These are phyloP conservation scores for Caenorhabditis brenneri DNA, from an alignment of 1,140 invertebrate genomes.

Conservation along the genomic window DNA sequence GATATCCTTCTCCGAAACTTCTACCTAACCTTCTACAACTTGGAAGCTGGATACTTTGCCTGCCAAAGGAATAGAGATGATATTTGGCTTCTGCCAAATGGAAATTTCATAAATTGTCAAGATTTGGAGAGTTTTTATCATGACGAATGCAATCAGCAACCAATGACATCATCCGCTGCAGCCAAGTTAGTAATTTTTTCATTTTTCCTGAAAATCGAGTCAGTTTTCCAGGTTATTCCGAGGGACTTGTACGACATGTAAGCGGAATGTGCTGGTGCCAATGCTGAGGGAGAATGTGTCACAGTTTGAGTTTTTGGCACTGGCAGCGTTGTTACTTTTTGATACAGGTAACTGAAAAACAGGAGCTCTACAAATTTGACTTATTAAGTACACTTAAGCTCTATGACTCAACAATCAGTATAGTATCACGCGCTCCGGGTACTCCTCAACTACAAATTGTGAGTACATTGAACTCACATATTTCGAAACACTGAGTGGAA, in stretches of 20 bases:
- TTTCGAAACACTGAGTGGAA: no score
- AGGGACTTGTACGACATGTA: not conserved
- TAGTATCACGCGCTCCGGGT: no score
- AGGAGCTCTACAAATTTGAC: no score
- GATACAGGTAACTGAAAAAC: not conserved
- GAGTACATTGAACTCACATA: no score
- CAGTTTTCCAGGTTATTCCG: not conserved
- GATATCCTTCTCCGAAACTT: slow-evolving; percentile 9
- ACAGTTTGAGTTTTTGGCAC: slow-evolving; percentile 2
- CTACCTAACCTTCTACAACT: slow-evolving; percentile 9
- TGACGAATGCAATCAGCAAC: not conserved
- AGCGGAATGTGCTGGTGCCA: not conserved
- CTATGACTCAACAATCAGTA: no score
- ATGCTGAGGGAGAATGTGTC: slow-evolving; percentile 6
- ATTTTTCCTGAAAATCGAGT: not conserved
- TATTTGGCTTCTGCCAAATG: not conserved
- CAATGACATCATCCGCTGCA: not conserved
- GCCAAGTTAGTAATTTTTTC: not conserved
- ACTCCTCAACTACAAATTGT: no score
- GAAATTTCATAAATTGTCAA: slow-evolving; percentile 1
- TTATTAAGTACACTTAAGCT: no score
- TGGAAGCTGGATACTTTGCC: not conserved
- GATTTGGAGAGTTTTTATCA: not conserved
- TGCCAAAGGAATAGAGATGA: not conserved
- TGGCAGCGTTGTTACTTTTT: not conserved